Conservation (phyloP, 2,113 vertebrate species). For the Cisticola juncidis region DNA sequence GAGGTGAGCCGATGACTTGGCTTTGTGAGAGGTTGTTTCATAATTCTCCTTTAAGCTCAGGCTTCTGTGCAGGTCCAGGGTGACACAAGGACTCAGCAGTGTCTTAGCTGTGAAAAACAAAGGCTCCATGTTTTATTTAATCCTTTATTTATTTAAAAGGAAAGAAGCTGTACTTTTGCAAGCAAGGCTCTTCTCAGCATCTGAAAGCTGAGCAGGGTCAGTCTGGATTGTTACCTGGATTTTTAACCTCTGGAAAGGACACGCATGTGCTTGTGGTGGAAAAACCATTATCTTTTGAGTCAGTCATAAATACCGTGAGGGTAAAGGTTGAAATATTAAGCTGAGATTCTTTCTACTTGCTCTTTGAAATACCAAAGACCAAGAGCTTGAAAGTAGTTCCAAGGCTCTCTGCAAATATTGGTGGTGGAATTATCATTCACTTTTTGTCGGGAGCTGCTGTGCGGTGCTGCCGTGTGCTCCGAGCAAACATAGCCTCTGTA, state of each 20-base stretch:
- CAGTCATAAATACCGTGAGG: not conserved
- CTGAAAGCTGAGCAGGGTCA: not conserved
- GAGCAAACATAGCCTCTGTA: not conserved
- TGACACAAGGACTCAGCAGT: not conserved
- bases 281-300: not conserved
- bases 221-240: not conserved
- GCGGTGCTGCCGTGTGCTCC: fast-evolving
- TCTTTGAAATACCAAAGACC: not conserved
- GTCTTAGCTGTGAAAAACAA: not conserved
- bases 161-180: not conserved
- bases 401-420: not conserved
- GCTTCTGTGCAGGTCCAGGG: not conserved
- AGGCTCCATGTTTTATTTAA: not conserved
- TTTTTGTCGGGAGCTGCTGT: not conserved
- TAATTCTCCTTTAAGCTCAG: not conserved
- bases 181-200: not conserved
- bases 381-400: not conserved
- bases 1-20: not conserved
- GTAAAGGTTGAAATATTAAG: not conserved
- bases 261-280: not conserved
- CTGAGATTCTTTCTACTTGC: not conserved
- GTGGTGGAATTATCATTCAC: not conserved
- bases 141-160: not conserved
- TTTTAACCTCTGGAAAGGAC: not conserved
- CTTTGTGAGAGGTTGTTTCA: not conserved